Evolutionary conservation across 1,140 invertebrate genomes (phyloP).

Genomic region (Ctenoplectra terminalis): DNA sequence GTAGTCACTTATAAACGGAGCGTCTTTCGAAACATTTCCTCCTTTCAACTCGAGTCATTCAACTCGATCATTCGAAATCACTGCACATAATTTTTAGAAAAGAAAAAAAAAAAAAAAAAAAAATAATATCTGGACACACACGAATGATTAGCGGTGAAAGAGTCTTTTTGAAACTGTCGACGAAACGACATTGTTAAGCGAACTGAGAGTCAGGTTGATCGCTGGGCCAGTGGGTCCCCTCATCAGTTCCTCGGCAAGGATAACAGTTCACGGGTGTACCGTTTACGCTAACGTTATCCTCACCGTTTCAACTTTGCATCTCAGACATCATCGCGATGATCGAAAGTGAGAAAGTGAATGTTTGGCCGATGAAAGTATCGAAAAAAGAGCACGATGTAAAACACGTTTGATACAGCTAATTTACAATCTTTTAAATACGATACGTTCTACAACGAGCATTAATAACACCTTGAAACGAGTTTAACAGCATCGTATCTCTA

Average conservation of each 20-base stretch:
- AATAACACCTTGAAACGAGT: not conserved
- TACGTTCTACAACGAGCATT: not conserved
- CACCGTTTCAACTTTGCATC: constrained; percentile 64
- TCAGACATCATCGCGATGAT: constrained; percentile 57
- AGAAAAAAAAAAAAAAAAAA: not conserved
- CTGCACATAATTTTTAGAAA: not conserved
- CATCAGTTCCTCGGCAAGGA: constrained; percentile 66
- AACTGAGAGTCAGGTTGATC: constrained; percentile 67
- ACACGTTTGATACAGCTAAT: not conserved
- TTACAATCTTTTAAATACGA: not conserved
- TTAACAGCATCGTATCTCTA: not conserved
- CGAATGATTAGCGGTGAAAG: not conserved
- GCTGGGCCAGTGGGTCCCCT: constrained; percentile 73
- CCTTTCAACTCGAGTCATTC: not conserved
- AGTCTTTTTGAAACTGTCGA: constrained; percentile 55
- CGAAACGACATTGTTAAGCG: constrained; percentile 72
- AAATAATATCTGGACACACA: not conserved
- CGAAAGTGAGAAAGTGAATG: constrained; percentile 69
- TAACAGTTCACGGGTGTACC: constrained; percentile 78
- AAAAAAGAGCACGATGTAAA: not conserved
- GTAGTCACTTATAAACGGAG: not conserved
- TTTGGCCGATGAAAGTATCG: constrained; percentile 26
- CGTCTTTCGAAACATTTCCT: not conserved
- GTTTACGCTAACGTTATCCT: constrained; percentile 76
- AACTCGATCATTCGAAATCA: not conserved